Percentiles rank a stretch among this genome's conserved stretches.
Conservation (phyloP, 1,140 invertebrate genomes). For the Nymphalis io region DNA sequence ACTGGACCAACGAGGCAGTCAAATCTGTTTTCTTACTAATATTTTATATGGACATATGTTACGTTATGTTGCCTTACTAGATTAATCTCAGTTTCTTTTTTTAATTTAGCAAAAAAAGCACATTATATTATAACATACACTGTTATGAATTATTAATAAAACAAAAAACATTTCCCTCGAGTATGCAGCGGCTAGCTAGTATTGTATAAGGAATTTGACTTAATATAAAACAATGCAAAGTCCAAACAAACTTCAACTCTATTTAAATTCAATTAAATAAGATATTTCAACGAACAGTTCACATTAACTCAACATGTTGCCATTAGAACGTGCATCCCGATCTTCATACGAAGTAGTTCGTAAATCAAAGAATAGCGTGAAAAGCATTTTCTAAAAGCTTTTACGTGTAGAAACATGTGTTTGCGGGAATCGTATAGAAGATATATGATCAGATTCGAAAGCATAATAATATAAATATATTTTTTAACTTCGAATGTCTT, state of each 20-base stretch:
- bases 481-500: background rate
- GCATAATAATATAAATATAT: background rate
- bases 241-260: background rate
- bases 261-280: background rate
- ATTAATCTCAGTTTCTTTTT: no score
- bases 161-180: no score
- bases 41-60: no score
- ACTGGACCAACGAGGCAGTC: no score
- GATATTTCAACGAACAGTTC: background rate
- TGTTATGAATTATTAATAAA: no score
- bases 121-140: no score
- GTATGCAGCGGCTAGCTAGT: no score
- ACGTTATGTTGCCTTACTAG: no score
- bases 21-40: no score
- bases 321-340: background rate
- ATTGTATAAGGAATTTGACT: no score
- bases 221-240: background rate
- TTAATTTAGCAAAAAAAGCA: no score
- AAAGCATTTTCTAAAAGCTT: slow-evolving; percentile 9
- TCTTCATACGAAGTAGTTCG: background rate
- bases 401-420: slow-evolving; percentile 8
- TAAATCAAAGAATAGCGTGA: slow-evolving; percentile 13
- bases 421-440: background rate
- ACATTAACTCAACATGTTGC: slow-evolving; percentile 7
- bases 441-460: background rate